phyloP scores from a whole-genome alignment of 30 jellyfish, hydroid and myxozoan species.

The Phacellophora camtschatica region DNA sequence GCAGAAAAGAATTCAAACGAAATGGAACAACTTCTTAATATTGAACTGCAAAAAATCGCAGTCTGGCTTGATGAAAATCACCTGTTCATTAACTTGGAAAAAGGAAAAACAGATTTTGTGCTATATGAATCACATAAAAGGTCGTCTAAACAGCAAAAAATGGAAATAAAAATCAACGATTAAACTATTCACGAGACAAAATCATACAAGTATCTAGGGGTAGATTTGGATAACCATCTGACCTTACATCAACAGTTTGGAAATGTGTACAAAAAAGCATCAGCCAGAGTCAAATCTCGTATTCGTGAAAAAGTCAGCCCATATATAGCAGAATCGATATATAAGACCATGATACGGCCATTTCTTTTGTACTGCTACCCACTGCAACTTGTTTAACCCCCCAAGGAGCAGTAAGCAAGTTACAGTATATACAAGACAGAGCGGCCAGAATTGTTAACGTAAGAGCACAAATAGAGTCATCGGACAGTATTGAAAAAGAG shows the following conservation, averaged over 20 bases:
- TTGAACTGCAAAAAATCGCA: conserved; percentile 31
- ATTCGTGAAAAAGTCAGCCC: conserved; percentile 32
- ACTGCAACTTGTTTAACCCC: conserved; percentile 35
- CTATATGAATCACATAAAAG: no score
- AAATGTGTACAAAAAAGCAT: conserved; percentile 32
- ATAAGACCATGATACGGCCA: no score
- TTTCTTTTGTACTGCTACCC: conserved; percentile 58
- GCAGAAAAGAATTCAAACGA: conserved; percentile 24
- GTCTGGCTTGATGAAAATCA: conserved; percentile 39
- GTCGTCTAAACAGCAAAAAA: no score
- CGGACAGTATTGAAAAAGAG: conserved; percentile 57
- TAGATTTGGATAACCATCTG: conserved; percentile 53
- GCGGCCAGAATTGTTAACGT: conserved; percentile 55
- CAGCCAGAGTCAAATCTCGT: conserved; percentile 14
- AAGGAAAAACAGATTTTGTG: conserved; percentile 28
- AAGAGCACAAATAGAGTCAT: conserved; percentile 19
- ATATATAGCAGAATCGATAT: conserved; percentile 9
- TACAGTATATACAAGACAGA: conserved; percentile 56
- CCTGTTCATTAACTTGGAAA: conserved; percentile 28
- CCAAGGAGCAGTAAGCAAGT: conserved; percentile 40
- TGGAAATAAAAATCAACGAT: no score
- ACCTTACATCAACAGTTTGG: conserved; percentile 36
- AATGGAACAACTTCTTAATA: conserved; percentile 19
- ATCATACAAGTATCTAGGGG: no score
- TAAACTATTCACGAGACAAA: no score